Evolutionary conservation across 2,797 vertebrate genomes (phyloP).

Genomic region (Trachurus trachurus): DNA sequence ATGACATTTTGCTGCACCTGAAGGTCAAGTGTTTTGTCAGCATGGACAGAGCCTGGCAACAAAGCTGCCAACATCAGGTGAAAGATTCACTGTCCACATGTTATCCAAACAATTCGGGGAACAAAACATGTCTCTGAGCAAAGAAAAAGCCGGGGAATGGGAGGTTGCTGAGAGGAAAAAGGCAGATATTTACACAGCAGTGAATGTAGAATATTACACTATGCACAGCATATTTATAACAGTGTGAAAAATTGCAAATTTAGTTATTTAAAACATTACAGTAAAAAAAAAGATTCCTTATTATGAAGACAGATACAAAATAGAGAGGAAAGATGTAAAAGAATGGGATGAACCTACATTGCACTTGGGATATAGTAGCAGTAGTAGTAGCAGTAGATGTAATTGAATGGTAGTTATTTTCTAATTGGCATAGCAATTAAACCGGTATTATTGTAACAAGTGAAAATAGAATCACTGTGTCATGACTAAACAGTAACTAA

Average conservation of each 20-base stretch:
- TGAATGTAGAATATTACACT: not conserved
- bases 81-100: conserved; percentile 60
- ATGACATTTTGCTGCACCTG: conserved; percentile 81
- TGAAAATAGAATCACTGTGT: not conserved
- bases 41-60: conserved; percentile 54
- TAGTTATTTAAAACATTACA: not conserved
- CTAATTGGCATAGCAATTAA: not conserved
- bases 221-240: not conserved
- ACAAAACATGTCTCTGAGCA: not conserved
- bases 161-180: conserved; percentile 1
- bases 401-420: not conserved
- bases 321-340: not conserved
- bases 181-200: not conserved
- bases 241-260: not conserved
- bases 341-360: not conserved
- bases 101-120: conserved; percentile 47
- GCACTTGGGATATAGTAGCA: too few relatives aligned
- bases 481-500: not conserved
- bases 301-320: not conserved
- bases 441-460: not conserved
- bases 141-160: not conserved
- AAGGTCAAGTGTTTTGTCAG: conserved; percentile 86
- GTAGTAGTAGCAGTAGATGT: too few relatives aligned
- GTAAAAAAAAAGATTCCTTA: not conserved
- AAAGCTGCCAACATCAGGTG: conserved; percentile 52